Conservation (phyloP, 1,140 invertebrate species). For the Neocloeon triangulifer region DNA sequence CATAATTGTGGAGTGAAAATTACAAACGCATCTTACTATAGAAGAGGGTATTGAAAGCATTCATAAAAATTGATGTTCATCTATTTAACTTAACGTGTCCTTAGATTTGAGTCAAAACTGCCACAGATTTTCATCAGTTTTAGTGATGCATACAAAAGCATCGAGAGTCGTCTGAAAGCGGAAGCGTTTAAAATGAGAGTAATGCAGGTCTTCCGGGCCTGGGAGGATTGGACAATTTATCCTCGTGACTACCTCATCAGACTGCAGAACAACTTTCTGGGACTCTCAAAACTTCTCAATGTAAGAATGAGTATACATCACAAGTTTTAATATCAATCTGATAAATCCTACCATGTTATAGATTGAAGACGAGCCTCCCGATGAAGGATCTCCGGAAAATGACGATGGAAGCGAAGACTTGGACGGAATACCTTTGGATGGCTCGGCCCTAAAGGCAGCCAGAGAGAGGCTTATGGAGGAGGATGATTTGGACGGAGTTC, state of each 20-base stretch:
- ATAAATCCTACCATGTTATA: no score
- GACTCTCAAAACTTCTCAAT: conserved; percentile 17
- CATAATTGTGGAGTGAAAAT: conserved; percentile 94
- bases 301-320: no score
- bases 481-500: conserved; percentile 52
- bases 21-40: conserved; percentile 88
- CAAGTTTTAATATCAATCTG: no score
- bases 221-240: conserved; percentile 97
- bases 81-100: no score
- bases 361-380: neutral
- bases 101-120: conserved; percentile 68
- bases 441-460: conserved; percentile 32
- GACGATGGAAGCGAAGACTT: conserved; percentile 36
- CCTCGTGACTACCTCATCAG: conserved; percentile 79
- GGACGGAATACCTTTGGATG: conserved; percentile 63
- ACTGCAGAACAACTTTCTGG: conserved; percentile 79
- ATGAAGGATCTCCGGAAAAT: conserved; percentile 2
- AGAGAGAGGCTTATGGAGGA: conserved; percentile 15
- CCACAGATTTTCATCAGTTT: conserved; percentile 69
- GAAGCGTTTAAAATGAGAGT: conserved; percentile 93
- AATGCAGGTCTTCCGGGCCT: conserved; percentile 82
- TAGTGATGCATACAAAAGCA: conserved; percentile 47
- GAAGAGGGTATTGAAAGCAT: conserved; percentile 70
- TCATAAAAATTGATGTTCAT: conserved; percentile 10
- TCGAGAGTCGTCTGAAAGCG: conserved; percentile 76